Evolutionary conservation across 1,140 invertebrate genomes (phyloP).

Genomic region (Euglossa dilemma): DNA sequence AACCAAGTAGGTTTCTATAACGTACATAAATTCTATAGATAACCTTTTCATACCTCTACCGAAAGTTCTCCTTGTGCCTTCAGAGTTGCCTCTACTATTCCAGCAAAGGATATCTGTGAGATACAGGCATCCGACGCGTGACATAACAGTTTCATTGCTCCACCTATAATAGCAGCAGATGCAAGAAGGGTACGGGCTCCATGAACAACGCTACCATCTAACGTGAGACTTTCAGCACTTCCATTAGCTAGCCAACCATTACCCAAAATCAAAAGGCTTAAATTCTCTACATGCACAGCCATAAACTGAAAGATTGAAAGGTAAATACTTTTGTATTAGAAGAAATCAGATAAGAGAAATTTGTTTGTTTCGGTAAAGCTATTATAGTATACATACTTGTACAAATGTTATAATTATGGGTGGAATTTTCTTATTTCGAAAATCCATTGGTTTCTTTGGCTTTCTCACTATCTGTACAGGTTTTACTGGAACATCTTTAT

Average conservation of each 20-base stretch:
- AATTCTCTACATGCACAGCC: slow-evolving; percentile 92
- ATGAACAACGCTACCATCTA: slow-evolving; percentile 89
- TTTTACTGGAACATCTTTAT: slow-evolving; percentile 86
- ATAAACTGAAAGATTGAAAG: slow-evolving; percentile 85
- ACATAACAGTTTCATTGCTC: slow-evolving; percentile 82
- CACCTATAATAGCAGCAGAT: slow-evolving; percentile 85
- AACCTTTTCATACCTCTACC: slow-evolving; percentile 85
- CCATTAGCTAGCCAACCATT: slow-evolving; percentile 90
- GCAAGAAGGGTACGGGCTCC: slow-evolving; percentile 89
- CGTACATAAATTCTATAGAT: not conserved
- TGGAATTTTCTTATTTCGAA: slow-evolving; percentile 89
- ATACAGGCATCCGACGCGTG: slow-evolving; percentile 84
- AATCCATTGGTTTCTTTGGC: slow-evolving; percentile 83
- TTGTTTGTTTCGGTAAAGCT: too few relatives aligned
- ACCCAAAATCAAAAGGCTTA: slow-evolving; percentile 88
- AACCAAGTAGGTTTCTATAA: not conserved
- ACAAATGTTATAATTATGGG: slow-evolving; percentile 91
- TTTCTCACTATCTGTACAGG: slow-evolving; percentile 70
- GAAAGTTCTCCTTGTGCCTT: slow-evolving; percentile 89
- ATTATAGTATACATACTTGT: slow-evolving; percentile 83
- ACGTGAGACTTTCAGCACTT: slow-evolving; percentile 88
- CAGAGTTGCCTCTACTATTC: slow-evolving; percentile 89
- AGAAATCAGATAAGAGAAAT: too few relatives aligned
- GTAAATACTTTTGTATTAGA: too few relatives aligned
- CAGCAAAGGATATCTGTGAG: slow-evolving; percentile 87